Percentiles rank a stretch among this genome's conserved stretches.
Evolutionary conservation across 2,113 vertebrate genomes (phyloP).

Genomic region (Neoarius graeffei): DNA sequence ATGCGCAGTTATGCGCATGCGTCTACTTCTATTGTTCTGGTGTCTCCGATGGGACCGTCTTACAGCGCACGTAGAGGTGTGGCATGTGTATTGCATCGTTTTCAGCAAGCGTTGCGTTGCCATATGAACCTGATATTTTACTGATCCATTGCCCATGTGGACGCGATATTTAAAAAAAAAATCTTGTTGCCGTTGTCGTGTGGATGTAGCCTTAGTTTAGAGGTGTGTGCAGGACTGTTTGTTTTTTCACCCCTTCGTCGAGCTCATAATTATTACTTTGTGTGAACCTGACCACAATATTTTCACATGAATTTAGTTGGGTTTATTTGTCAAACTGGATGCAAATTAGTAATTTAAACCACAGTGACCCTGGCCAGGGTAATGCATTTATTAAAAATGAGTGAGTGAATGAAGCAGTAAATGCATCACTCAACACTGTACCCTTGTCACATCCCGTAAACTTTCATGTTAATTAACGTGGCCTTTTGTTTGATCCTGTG

Average conservation of each 20-base stretch:
- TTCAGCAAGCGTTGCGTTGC: no score
- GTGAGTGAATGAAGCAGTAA: neutral
- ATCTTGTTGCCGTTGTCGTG: no score
- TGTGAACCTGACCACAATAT: neutral
- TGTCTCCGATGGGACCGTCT: no score
- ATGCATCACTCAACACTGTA: neutral
- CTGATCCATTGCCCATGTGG: no score
- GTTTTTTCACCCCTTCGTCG: neutral
- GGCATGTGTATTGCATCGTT: no score
- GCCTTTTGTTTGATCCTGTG: neutral
- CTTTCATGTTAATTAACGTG: neutral
- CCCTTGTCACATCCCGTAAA: neutral
- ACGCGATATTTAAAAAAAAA: no score
- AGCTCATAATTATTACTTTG: neutral
- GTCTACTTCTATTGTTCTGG: no score
- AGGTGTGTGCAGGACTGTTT: neutral
- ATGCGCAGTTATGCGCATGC: no score
- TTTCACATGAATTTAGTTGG: neutral
- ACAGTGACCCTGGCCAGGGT: neutral
- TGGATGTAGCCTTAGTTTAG: no score
- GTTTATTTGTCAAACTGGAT: neutral
- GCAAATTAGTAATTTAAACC: neutral
- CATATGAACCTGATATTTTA: no score
- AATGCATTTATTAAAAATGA: neutral
- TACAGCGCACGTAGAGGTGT: no score